Base-by-base conservation (phyloP, 2,888 invertebrate genomes). In the Nemotelus nigrinus region DNA sequence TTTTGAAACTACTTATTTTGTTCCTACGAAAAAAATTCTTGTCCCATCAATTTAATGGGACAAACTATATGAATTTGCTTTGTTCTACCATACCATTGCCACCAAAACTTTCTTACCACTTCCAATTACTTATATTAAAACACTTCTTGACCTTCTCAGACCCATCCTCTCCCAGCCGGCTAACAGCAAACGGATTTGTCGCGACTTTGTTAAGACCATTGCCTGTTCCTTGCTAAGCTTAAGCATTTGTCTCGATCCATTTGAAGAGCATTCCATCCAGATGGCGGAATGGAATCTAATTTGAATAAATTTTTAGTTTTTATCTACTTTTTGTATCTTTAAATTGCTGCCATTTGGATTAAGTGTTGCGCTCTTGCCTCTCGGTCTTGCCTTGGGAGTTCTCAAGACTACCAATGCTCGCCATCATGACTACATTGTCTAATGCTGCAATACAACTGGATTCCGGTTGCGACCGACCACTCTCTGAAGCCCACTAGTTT, bases 291-390 rank as follows among this genome's bases (percentile, higher is more conserved):
- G 60, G 77, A 77, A 77, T 77, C 77, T 77, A 77, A 77, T 77
- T 77, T 77, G 70, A 77, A 77, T 77, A 77, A 77, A 77, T 77
- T 77, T 77, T 77, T 77, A 70, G 70, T 71, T 77, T 77, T 77
- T 77, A 77, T 70, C 70, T 63, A 41, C 63, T 60, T 68, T 77
- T 39, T 77, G 67, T 77, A 67, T 77, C 76, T 58, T 47, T 2
- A 58, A 44, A 68, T 77, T 67, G 58, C 67, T 50, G 67, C 67
- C 68, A 77, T 77, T 68, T 45, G 68, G 58, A 77, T 77, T 57
- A 77, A 77, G 76, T 77, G 68, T 67, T 65, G 65, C 67, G 55
- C 76, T 67, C 67, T 57, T 57, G 65, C 55, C 76, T 65, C 25
- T 47, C 53, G 25, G 65, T 55, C 53, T 70, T 43, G 41, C 25